These are phyloP conservation scores for Podarcis cretensis DNA, from an alignment of 2,113 vertebrate species.

Conservation along the genomic window DNA sequence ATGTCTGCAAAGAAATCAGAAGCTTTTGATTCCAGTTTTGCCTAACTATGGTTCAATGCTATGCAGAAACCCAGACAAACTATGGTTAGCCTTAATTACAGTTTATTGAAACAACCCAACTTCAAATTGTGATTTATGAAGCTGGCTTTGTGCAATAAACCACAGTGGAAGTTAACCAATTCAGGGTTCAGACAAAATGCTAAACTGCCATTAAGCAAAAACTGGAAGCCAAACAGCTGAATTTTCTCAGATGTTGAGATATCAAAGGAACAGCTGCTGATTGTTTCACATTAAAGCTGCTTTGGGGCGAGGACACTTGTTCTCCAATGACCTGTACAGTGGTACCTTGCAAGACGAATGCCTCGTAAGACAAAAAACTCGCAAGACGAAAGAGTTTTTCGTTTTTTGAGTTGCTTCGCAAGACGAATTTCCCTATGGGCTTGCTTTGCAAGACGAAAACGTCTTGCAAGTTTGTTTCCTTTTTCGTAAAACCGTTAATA, in stretches of 20 bases:
- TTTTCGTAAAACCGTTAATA: too few relatives aligned
- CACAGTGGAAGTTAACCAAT: neutral
- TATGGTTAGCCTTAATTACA: too few relatives aligned
- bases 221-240: neutral
- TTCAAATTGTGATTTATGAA: too few relatives aligned
- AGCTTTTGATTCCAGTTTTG: neutral
- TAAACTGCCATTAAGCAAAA: neutral
- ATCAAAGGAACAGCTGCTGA: neutral
- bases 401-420: too few relatives aligned
- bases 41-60: neutral
- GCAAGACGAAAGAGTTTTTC: too few relatives aligned
- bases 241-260: neutral
- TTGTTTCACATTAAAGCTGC: neutral
- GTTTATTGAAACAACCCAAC: too few relatives aligned
- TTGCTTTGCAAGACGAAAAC: too few relatives aligned
- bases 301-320: neutral
- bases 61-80: neutral
- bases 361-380: too few relatives aligned
- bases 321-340: neutral
- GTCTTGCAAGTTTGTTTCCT: too few relatives aligned
- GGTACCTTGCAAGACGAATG: too few relatives aligned
- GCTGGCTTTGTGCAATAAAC: neutral
- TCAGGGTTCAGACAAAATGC: too few relatives aligned
- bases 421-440: too few relatives aligned
- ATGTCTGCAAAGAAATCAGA: neutral